Conservation (phyloP, 2,797 vertebrate species). For the Urocyon cinereoargenteus region DNA sequence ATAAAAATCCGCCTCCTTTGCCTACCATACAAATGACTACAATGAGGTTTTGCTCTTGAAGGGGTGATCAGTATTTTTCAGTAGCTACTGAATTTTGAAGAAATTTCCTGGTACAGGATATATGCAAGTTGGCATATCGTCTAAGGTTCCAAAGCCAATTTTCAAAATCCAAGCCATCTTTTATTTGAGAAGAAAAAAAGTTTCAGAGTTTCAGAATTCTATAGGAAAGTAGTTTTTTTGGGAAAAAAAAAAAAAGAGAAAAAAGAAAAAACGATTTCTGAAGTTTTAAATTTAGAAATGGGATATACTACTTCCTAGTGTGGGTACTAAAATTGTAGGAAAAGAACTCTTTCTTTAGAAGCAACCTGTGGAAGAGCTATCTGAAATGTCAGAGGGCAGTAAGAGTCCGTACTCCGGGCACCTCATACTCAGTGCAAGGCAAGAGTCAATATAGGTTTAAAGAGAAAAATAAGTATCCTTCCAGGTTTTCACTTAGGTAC, state of each 20-base stretch:
- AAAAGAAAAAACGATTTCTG: not conserved
- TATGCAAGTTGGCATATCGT: not conserved
- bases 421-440: not conserved
- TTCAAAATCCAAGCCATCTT: conserved; percentile 17
- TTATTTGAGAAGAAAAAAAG: not conserved
- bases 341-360: conserved; percentile 32
- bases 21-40: not conserved
- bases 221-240: conserved; percentile 32
- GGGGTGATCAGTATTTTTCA: not conserved
- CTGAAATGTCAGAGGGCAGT: not conserved
- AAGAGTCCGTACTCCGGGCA: not conserved
- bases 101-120: not conserved
- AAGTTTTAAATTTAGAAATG: conserved; percentile 35
- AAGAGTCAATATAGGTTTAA: not conserved
- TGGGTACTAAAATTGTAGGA: not conserved
- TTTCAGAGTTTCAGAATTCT: not conserved
- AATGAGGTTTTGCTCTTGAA: not conserved
- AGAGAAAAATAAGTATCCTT: not conserved
- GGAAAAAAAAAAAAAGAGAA: not conserved
- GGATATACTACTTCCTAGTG: not conserved
- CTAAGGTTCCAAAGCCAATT: conserved; percentile 57
- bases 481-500: conserved; percentile 48
- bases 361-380: not conserved
- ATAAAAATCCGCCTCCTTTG: conserved; percentile 21
- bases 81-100: not conserved